A percentile compares a stretch with the other conserved stretches of the same genome.
Conservation (phyloP, 2,113 vertebrate genomes). For the Telmatochromis brachygnathus region DNA sequence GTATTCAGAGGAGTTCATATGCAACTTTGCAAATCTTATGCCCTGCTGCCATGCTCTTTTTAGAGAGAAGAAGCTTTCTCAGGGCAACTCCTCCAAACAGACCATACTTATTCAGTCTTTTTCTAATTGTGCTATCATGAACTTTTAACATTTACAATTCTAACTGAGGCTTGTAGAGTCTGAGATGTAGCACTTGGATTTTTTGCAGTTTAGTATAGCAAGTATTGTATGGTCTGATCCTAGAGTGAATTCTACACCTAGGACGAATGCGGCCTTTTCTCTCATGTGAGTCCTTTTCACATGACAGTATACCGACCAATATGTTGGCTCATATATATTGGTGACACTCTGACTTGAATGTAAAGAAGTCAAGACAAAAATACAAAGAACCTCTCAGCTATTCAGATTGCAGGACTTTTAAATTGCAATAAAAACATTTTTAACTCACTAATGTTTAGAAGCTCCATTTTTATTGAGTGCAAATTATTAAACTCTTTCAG, state of each 20-base stretch:
- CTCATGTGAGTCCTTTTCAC: neutral
- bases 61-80: neutral
- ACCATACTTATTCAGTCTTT: neutral
- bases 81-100: neutral
- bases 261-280: neutral
- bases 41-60: neutral
- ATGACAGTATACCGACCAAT: neutral
- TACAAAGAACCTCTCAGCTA: neutral
- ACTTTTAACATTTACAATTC: neutral
- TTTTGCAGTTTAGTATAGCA: neutral
- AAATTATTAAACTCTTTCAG: neutral
- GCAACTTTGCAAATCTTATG: neutral
- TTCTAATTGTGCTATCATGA: neutral
- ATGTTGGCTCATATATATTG: neutral
- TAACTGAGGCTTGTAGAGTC: neutral
- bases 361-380: neutral
- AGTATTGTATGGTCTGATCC: neutral
- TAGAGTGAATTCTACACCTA: neutral
- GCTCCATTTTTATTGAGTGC: neutral
- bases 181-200: neutral
- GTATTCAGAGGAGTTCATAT: neutral
- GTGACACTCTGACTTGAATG: neutral
- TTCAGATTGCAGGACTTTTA: neutral
- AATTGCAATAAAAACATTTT: neutral
- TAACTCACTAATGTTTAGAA: neutral